Evolutionary conservation across 2,888 invertebrate genomes (phyloP), one percentile per base, ranked within the genome.

Genomic region (Euzophera pinguis): DNA sequence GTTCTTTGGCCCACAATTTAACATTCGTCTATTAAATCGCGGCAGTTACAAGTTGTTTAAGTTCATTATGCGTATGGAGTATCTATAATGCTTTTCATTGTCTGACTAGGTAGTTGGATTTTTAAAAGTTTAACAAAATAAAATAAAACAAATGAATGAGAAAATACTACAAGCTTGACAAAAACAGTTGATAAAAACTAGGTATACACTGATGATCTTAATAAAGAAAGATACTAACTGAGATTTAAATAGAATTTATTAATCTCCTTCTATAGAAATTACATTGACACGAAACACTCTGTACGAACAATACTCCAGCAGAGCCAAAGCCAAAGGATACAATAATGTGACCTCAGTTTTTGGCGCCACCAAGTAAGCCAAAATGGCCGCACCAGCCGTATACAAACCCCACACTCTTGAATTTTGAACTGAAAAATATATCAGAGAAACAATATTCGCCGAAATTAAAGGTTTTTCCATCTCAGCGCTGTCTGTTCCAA

Each of bases 251-350:
- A 32, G 8, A 6, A 32, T 32, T 32, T 7, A 4, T 32, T 32
- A 7, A 4, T 32, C 7, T 9, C 7, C 9, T 32, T 6, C 12
- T 14, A 13, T 3, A 14, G 3, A 38, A 13, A 14, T 14, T 6
- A 39, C 1, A 39, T 9, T 12, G 39, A 16, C 16, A 16, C 71
- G 64, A 50, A 67, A 78, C 29, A 84, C 12, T 50, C 74, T 75
- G 57, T 75, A 80, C 0, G 84, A 80, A 53, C 78, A 86, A 39
- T 80, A 85, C 35, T 84, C 80, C 73, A 85, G 75, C 7, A 83
- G 29, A 0, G 82, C 78, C 51, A 88, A 55, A 0, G 75, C 67
- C 5, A 88, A 39, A 0, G 87, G 87, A 51, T 82, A 87, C 17
- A 81, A n/a, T 0, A 84, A 52, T 50, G 74, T 79, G 0, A 62